phyloP scores from a whole-genome alignment of 2,888 invertebrate genomes.

The Ochropleura plecta region DNA sequence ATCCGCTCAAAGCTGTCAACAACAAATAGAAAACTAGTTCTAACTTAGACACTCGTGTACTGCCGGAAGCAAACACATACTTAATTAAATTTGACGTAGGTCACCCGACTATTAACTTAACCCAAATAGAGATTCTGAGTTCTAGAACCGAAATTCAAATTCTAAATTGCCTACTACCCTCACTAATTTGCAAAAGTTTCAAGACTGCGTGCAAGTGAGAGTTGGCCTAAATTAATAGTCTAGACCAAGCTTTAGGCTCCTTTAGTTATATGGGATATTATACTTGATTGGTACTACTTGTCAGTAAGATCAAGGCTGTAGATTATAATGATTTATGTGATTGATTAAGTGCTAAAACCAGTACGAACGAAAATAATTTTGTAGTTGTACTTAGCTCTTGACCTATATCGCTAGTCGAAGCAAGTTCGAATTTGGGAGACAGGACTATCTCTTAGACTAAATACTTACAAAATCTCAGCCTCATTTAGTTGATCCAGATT shows the following conservation, averaged over 20 bases:
- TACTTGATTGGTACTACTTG: conserved; percentile 14
- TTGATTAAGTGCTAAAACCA: conserved; percentile 6
- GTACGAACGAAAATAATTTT: background rate
- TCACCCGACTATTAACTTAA: conserved; percentile 25
- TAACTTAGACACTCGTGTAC: conserved; percentile 12
- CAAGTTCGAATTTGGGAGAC: background rate
- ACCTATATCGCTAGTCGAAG: conserved; percentile 2
- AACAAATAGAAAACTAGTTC: conserved; percentile 41
- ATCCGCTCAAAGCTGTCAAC: conserved; percentile 8
- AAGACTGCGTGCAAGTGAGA: conserved; percentile 9
- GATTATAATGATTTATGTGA: conserved; percentile 29
- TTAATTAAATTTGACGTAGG: conserved; percentile 46
- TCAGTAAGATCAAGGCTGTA: conserved; percentile 28
- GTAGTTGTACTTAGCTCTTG: background rate
- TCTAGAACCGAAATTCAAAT: conserved; percentile 32
- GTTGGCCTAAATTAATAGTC: conserved; percentile 44
- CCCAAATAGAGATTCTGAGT: conserved; percentile 7
- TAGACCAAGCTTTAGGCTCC: conserved; percentile 3
- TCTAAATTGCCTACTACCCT: conserved; percentile 34
- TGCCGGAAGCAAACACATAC: conserved; percentile 25
- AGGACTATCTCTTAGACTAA: background rate
- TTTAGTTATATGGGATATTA: background rate
- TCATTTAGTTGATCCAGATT: conserved; percentile 1
- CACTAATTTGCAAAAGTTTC: conserved; percentile 52
- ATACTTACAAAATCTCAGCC: background rate